Evolutionary conservation across 2,797 vertebrate species (phyloP).

Genomic region (Eulemur rubriventer): DNA sequence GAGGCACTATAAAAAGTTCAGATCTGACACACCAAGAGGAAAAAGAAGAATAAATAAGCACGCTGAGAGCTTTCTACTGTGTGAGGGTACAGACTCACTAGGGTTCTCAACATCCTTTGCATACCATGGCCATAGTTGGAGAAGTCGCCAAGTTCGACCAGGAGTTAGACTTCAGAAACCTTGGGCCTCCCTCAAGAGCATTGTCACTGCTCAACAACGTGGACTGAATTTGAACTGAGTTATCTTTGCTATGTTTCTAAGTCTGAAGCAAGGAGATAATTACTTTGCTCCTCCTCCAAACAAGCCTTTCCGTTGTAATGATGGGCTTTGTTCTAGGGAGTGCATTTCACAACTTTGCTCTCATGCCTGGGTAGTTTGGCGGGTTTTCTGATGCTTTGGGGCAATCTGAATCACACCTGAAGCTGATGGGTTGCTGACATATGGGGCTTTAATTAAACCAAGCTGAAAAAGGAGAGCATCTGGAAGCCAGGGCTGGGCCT

Average conservation of each 20-base stretch:
- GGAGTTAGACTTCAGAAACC: neutral
- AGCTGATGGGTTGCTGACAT: conserved; percentile 62
- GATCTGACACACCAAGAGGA: conserved; percentile 15
- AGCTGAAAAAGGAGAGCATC: conserved; percentile 75
- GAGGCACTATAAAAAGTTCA: conserved; percentile 50
- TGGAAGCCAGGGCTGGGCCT: conserved; percentile 80
- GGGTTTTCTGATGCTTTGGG: conserved; percentile 47
- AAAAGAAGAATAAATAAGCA: conserved; percentile 29
- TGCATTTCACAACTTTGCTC: conserved; percentile 45
- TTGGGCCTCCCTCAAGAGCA: neutral
- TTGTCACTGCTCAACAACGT: neutral
- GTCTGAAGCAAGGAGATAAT: neutral
- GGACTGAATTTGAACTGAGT: neutral
- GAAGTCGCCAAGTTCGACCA: neutral
- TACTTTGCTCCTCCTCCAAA: neutral
- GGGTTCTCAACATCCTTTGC: neutral
- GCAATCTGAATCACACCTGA: conserved; percentile 66
- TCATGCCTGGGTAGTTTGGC: conserved; percentile 48
- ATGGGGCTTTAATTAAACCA: conserved; percentile 58
- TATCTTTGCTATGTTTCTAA: conserved; percentile 17
- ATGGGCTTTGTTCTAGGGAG: conserved; percentile 31
- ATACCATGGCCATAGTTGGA: neutral
- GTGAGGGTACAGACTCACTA: neutral
- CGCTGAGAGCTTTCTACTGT: conserved; percentile 13
- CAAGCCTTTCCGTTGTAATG: conserved; percentile 32